These are phyloP conservation scores for Neodiprion virginianus DNA, from an alignment of 1,140 invertebrate species.

Conservation along the genomic window DNA sequence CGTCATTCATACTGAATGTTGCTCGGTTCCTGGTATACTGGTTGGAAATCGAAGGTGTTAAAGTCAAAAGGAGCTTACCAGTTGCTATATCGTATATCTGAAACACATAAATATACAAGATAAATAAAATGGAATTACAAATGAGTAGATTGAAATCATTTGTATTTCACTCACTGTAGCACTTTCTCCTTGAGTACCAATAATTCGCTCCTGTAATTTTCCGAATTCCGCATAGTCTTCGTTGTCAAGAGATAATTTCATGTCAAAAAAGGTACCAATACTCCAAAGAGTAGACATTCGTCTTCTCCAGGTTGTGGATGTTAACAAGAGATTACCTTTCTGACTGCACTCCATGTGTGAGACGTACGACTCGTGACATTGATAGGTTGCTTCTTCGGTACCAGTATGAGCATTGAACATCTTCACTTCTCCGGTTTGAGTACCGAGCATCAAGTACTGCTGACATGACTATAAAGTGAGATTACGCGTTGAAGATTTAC, in stretches of 20 bases:
- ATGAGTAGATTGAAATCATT: constrained; percentile 13
- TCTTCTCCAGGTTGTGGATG: constrained; percentile 83
- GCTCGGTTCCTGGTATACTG: constrained; percentile 93
- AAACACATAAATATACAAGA: constrained; percentile 24
- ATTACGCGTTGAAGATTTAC: constrained; percentile 9
- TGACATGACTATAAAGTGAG: constrained; percentile 71
- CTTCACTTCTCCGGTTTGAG: constrained; percentile 86
- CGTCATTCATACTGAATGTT: constrained; percentile 92
- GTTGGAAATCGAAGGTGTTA: constrained; percentile 85
- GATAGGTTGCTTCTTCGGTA: constrained; percentile 78
- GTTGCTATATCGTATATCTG: constrained; percentile 92
- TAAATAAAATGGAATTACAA: background rate
- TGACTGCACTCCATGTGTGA: constrained; percentile 77
- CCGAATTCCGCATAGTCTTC: constrained; percentile 94
- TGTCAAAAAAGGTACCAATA: constrained; percentile 74
- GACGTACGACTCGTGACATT: constrained; percentile 85
- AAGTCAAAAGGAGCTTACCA: constrained; percentile 73
- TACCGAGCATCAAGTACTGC: constrained; percentile 84
- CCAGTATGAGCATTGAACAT: constrained; percentile 84
- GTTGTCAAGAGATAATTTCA: constrained; percentile 77
- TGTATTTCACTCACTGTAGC: constrained; percentile 65
- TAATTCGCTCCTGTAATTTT: constrained; percentile 86
- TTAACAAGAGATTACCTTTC: constrained; percentile 81
- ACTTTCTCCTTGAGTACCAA: constrained; percentile 81
- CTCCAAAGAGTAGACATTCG: constrained; percentile 89